A percentile compares a stretch with the other conserved stretches of the same genome.
These are phyloP conservation scores for Lacanobia wlatinum DNA, from an alignment of 2,888 invertebrate species.

Conservation along the genomic window DNA sequence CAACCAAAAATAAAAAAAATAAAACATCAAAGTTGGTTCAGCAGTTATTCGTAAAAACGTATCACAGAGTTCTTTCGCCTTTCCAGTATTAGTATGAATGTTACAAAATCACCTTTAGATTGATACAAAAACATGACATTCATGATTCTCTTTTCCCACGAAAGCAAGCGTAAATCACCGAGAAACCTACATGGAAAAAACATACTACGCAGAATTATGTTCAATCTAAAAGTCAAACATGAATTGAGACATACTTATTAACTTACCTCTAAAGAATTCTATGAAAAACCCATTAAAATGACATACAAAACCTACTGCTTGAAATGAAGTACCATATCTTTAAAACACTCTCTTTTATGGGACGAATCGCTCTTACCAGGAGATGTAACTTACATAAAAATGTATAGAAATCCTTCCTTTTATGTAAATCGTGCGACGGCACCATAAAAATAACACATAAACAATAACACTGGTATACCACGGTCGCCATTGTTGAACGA, in stretches of 20 bases:
- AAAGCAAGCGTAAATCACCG: conserved; percentile 9
- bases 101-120: no score
- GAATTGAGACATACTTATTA: conserved; percentile 23
- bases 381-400: conserved; percentile 39
- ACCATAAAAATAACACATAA: conserved; percentile 60
- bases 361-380: conserved; percentile 20
- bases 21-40: no score
- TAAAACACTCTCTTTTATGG: conserved; percentile 22
- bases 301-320: conserved; percentile 7
- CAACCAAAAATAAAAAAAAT: no score
- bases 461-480: conserved; percentile 62
- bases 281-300: conserved; percentile 32
- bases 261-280: conserved; percentile 21
- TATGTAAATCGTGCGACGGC: conserved; percentile 53
- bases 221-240: conserved; percentile 18
- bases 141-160: background rate
- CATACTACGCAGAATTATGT: conserved; percentile 16
- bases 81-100: background rate
- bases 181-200: background rate
- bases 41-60: background rate
- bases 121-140: background rate
- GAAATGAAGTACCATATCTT: conserved; percentile 12
- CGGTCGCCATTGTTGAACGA: conserved; percentile 53
- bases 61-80: background rate
- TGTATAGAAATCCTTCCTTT: conserved; percentile 52